These are phyloP conservation scores for Beris chalybata DNA, from an alignment of 2,888 invertebrate species.

Conservation along the genomic window DNA sequence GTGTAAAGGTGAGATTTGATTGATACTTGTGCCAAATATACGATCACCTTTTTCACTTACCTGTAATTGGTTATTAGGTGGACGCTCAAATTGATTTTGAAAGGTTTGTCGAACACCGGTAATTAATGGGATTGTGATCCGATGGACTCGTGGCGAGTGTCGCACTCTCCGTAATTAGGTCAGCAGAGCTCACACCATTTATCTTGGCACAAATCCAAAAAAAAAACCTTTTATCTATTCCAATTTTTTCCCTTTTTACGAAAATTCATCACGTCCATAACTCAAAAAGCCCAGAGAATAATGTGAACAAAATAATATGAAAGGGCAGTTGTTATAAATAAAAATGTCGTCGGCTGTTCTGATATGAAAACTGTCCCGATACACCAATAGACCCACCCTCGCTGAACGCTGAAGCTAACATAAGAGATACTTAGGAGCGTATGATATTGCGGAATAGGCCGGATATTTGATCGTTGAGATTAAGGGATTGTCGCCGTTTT, in stretches of 20 bases:
- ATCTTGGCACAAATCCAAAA: too few species aligned
- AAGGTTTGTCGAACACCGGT: background rate
- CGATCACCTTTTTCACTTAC: slow-evolving; percentile 24
- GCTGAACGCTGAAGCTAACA: slow-evolving; percentile 23
- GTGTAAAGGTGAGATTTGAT: slow-evolving; percentile 25
- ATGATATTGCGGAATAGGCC: slow-evolving; percentile 45
- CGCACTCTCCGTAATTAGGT: slow-evolving; percentile 10
- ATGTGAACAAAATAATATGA: slow-evolving; percentile 36
- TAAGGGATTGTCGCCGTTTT: slow-evolving; percentile 46
- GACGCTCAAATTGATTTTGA: slow-evolving; percentile 25
- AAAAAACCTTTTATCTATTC: slow-evolving; percentile 1
- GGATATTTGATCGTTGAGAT: slow-evolving; percentile 46
- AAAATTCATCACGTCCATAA: slow-evolving; percentile 32
- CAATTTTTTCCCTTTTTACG: slow-evolving; percentile 28
- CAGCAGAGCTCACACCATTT: background rate
- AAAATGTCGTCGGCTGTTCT: slow-evolving; percentile 32
- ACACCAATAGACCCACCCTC: slow-evolving; percentile 8
- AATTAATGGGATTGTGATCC: slow-evolving; percentile 23
- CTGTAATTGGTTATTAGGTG: slow-evolving; percentile 22
- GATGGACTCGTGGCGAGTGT: slow-evolving; percentile 2
- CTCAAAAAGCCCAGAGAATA: slow-evolving; percentile 23
- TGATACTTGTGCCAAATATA: slow-evolving; percentile 12
- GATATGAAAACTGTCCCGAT: slow-evolving; percentile 20
- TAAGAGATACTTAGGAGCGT: slow-evolving; percentile 33
- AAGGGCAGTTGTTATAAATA: slow-evolving; percentile 38